A percentile compares a stretch with the other conserved stretches of the same genome.
phyloP scores from a whole-genome alignment of 2,888 invertebrate genomes.

The Athrips mouffetella region DNA sequence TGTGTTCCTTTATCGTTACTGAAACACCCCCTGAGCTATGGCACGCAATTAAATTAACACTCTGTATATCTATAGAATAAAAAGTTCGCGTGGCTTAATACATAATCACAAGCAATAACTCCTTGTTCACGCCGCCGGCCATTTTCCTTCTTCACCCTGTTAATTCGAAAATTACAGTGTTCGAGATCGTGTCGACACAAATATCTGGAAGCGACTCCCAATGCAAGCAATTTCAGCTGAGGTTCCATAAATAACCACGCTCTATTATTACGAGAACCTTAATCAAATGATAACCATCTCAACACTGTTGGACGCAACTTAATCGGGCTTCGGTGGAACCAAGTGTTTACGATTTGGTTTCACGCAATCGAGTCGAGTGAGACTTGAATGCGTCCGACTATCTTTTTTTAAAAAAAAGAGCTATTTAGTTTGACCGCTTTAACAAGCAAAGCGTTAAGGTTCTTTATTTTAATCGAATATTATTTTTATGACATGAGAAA shows the following conservation, averaged over 20 bases:
- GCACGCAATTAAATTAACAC: too few relatives aligned
- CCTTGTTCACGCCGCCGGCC: slow-evolving; percentile 5
- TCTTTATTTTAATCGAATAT: too few relatives aligned
- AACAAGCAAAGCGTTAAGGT: background rate
- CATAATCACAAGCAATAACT: background rate
- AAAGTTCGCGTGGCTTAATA: background rate
- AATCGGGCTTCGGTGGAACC: slow-evolving; percentile 44
- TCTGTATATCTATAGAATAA: too few relatives aligned
- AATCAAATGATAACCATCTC: slow-evolving; percentile 76
- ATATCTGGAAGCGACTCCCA: slow-evolving; percentile 38
- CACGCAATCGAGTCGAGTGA: slow-evolving; percentile 19
- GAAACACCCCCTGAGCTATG: too few relatives aligned
- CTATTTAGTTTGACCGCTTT: background rate
- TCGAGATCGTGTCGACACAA: slow-evolving; percentile 38
- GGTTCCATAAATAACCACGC: slow-evolving; percentile 59
- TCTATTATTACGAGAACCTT: slow-evolving; percentile 71
- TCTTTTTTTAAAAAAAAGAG: background rate
- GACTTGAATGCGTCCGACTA: background rate
- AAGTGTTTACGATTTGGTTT: slow-evolving; percentile 34
- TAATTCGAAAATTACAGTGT: slow-evolving; percentile 34
- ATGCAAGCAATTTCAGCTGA: slow-evolving; percentile 40
- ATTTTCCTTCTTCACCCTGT: slow-evolving; percentile 20
- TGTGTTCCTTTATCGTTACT: too few relatives aligned
- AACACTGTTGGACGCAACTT: slow-evolving; percentile 59
- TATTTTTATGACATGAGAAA: too few relatives aligned